Base-by-base conservation (phyloP, 2,888 invertebrate genomes). In the Papilio protenor region DNA sequence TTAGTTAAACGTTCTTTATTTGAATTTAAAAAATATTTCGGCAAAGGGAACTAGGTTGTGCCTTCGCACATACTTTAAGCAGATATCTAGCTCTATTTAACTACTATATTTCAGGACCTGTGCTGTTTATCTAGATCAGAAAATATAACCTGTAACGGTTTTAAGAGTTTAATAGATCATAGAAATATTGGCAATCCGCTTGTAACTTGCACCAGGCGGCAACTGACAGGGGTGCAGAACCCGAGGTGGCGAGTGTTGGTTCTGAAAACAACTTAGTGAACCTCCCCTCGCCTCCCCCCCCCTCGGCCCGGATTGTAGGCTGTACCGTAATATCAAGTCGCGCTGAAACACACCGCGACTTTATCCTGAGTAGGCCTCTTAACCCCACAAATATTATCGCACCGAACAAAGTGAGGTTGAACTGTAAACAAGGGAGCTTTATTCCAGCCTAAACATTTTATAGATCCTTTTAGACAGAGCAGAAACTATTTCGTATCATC, bases 181-280 rank as follows among this genome's bases (percentile, higher is more conserved):
- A 61, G 4, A 27, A 16, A 40, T 16, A 66, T 40, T 40, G 0
- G n/a, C 40, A 40, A 40, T 16, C 40, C 75, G 76, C 80, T 81
- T 77, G 73, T 81, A n/a, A 57, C 78, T 87, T 85, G 66, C 40
- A 1, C 85, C 87, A 83, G 71, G 75, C 12, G 52, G 69, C 74
- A 76, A 79, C 79, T 77, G 81, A 82, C 82, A 87, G 88, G 84
- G 87, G 87, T 84, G 78, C 84, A 83, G 82, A 83, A 84, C 85
- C 83, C 82, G 81, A 79, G 84, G 89, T 88, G 64, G 78, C 27
- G 80, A 82, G 82, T 85, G 84, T 91, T 91, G 85, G 85, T 86
- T 89, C 83, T 87, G 86, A 90, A 87, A 92, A 91, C 90, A 91
- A 85, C 85, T 86, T 87, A 85, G 82, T 81, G 83, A 73, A 33